phyloP scores from a whole-genome alignment of 2,113 vertebrate genomes.

The Dicerorhinus sumatrensis region DNA sequence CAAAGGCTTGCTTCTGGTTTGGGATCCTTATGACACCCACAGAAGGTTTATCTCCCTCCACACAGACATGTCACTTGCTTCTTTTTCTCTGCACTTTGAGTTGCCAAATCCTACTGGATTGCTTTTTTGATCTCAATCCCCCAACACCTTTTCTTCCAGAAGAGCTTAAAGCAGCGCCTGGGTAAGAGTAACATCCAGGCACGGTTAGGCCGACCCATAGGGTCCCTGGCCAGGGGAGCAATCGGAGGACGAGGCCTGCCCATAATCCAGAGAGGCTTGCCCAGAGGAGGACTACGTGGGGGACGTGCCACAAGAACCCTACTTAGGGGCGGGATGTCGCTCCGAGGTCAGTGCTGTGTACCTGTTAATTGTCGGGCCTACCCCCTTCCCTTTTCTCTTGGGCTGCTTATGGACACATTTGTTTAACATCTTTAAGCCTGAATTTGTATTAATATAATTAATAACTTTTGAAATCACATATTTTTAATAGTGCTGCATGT shows the following conservation, averaged over 20 bases:
- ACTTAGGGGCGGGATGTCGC: slow-evolving; percentile 91
- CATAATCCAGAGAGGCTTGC: slow-evolving; percentile 92
- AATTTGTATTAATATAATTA: slow-evolving; percentile 71
- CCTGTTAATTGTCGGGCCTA: not conserved
- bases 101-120: slow-evolving; percentile 63
- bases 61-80: slow-evolving; percentile 66
- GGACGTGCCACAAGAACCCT: slow-evolving; percentile 91
- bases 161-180: slow-evolving; percentile 98
- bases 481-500: slow-evolving; percentile 80
- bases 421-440: slow-evolving; percentile 75
- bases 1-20: slow-evolving; percentile 56
- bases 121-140: slow-evolving; percentile 76
- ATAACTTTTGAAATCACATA: slow-evolving; percentile 73
- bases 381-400: slow-evolving; percentile 63
- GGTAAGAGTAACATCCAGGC: slow-evolving; percentile 99
- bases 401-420: slow-evolving; percentile 69
- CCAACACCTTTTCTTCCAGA: slow-evolving; percentile 83
- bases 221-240: slow-evolving; percentile 89
- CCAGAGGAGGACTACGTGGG: slow-evolving; percentile 90
- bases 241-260: slow-evolving; percentile 89
- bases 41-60: slow-evolving; percentile 47
- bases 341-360: slow-evolving; percentile 90
- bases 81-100: slow-evolving; percentile 73
- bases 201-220: slow-evolving; percentile 94
- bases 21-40: not conserved